Base-by-base conservation (phyloP, 2,888 invertebrate genomes). In the Polyommatus iphigenia region DNA sequence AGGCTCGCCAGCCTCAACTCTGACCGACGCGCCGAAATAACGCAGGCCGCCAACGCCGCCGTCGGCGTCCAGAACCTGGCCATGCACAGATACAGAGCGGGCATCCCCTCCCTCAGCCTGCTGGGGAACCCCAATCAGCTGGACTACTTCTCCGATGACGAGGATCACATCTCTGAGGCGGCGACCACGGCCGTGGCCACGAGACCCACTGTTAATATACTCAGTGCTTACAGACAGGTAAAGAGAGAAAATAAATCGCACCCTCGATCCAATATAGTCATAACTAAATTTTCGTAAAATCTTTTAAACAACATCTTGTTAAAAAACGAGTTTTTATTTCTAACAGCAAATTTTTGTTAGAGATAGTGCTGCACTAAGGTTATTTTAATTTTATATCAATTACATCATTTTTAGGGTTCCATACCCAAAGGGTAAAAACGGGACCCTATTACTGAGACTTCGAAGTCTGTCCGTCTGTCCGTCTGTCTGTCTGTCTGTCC, bases 111-210 rank as follows among this genome's bases (percentile, higher is more conserved):
- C 57, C 88, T 92, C 73, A 88, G 87, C 80, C 88, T 98, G 54
- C 96, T 97, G 85, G 97, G 97, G 13, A 90, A 93, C 81, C 91
- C 94, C 76, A 94, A 97, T 84, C 95, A 96, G 80, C 91, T 98
- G 77, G 96, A 97, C 81, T 97, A 96, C 87, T 96, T 96, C 87
- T 92, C 94, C 0, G 95, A 95, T 76, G 95, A 95, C 41, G 93
- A 92, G 76, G 81, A 78, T 72, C 87, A 83, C 76, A 83, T 79
- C 54, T 85, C 87, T 2, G 88, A 86, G 78, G 83, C 86, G 71
- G 89, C 88, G 78, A 86, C 90, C 80, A 86, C 91, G 62, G 90
- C 94, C 20, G 87, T 93, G 72, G 92, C 95, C 24, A 85, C 85
- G 29, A 86, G 95, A 32, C 91, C 95, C 15, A 87, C 92, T n/a